These are phyloP conservation scores for Unio delphinus DNA, from an alignment of 2,888 invertebrate genomes.

Conservation along the genomic window DNA sequence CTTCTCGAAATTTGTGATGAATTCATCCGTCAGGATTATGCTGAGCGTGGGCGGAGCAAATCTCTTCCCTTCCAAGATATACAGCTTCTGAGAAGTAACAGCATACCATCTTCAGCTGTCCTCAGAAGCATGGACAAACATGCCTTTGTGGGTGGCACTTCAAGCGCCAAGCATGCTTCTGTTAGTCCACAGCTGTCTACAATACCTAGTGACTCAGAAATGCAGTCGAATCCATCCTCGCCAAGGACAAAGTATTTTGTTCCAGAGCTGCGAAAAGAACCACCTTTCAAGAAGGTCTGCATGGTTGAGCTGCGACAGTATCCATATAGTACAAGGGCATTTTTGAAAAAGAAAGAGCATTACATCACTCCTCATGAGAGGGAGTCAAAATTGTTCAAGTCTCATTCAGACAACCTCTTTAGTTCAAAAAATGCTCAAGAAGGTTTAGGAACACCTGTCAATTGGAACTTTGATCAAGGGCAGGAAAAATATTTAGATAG, in stretches of 20 bases:
- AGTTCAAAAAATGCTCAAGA: too few relatives aligned
- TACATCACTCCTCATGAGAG: too few relatives aligned
- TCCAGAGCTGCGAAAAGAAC: constrained; percentile 56
- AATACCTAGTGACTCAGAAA: constrained; percentile 43
- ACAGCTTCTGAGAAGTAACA: constrained; percentile 29
- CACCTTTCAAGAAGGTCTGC: constrained; percentile 78
- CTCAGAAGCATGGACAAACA: constrained; percentile 2
- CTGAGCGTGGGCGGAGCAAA: constrained; percentile 87
- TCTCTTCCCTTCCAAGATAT: constrained; percentile 80
- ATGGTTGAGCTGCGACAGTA: constrained; percentile 93
- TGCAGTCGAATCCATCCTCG: constrained; percentile 13
- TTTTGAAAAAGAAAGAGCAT: constrained; percentile 23
- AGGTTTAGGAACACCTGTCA: too few relatives aligned
- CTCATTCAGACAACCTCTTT: too few relatives aligned
- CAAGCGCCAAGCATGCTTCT: constrained; percentile 26
- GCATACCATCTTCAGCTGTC: constrained; percentile 24
- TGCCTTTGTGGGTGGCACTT: constrained; percentile 13
- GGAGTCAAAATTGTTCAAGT: too few relatives aligned
- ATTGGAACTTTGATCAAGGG: background rate
- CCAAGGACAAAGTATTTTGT: constrained; percentile 25
- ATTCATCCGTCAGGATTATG: constrained; percentile 81
- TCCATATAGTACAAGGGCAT: constrained; percentile 77
- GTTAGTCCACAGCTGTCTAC: constrained; percentile 39
- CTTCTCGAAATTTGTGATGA: constrained; percentile 91
- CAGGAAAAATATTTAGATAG: constrained; percentile 21